Evolutionary conservation across 2,888 invertebrate genomes (phyloP), one percentile per base, ranked within the genome.

Genomic region (Dinocampus coccinellae): DNA sequence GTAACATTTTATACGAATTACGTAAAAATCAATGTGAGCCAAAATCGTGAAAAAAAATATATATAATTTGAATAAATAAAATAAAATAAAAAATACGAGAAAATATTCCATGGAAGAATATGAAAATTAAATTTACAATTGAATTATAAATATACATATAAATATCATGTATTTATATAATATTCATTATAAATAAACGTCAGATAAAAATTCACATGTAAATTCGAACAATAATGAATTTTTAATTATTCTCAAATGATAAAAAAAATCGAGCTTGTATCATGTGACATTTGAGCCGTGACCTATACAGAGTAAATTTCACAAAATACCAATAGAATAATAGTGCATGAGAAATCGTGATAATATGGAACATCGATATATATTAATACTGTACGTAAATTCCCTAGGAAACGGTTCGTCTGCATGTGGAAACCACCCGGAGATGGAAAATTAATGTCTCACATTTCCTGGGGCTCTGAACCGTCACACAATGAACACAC

Each of bases 371-470:
- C 9, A n/a, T 20, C 16, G 16, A 47, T 47, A 47, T 47, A n/a
- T 6, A 47, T 16, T 16, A 4, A 47, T 47, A 47, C 9, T 1
- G 1, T 4, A 16, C 16, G 47, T 7, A 16, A 47, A 16, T 47
- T 47, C 47, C 16, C 16, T 4, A 47, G 16, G 16, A 16, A 16
- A 47, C 16, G 16, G 16, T 47, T 16, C 47, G 47, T 16, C 47
- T 20, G 47, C 20, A 20, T 20, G 16, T 47, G 47, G 16, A 16
- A 39, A n/a, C 13, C 39, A 39, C 11, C 39, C 42, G 47, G 72
- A 53, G 70, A 69, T 57, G 61, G 60, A 69, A 73, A 76, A 77
- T 78, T 75, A 75, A 75, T 75, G 71, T 62, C 57, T 62, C 71
- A 67, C 73, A 69, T 36, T 29, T 3, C 13, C 57, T 33, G 1